phyloP scores from a whole-genome alignment of 2,888 invertebrate genomes.

The Nowickia ferox region DNA sequence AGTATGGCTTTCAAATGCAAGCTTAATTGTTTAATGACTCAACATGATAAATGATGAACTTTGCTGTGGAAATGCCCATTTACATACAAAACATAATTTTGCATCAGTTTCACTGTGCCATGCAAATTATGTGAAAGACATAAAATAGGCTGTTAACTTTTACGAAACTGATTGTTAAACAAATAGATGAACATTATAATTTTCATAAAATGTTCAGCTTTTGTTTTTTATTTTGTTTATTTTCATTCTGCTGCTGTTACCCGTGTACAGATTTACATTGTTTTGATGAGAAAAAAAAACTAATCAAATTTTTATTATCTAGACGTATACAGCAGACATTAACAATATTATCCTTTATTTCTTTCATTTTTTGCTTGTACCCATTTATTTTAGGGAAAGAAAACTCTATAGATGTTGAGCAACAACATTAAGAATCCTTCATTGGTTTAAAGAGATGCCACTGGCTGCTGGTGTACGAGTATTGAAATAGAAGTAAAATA shows the following conservation, averaged over 20 bases:
- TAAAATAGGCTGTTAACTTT: slow-evolving; percentile 53
- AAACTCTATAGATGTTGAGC: slow-evolving; percentile 26
- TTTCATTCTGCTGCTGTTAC: neutral
- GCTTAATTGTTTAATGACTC: too few relatives aligned
- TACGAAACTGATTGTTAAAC: slow-evolving; percentile 59
- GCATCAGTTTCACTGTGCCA: neutral
- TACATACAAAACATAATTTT: neutral
- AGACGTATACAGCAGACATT: slow-evolving; percentile 62
- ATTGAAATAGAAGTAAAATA: slow-evolving; percentile 40
- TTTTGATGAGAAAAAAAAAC: slow-evolving; percentile 64
- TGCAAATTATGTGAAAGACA: slow-evolving; percentile 19
- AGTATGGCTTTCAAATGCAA: too few relatives aligned
- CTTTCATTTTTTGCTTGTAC: neutral
- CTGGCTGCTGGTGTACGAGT: neutral
- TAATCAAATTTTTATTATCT: slow-evolving; percentile 72
- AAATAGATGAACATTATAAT: slow-evolving; percentile 70
- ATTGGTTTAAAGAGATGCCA: slow-evolving; percentile 10
- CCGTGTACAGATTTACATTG: slow-evolving; percentile 40
- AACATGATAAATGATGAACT: too few relatives aligned
- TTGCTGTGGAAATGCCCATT: too few relatives aligned
- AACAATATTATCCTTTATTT: slow-evolving; percentile 64
- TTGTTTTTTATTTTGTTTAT: slow-evolving; percentile 11
- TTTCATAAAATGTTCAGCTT: slow-evolving; percentile 65
- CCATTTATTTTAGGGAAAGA: slow-evolving; percentile 6
- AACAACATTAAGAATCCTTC: slow-evolving; percentile 49